Evolutionary conservation across 1,140 invertebrate genomes (phyloP).

Genomic region (Orchesella cincta): DNA sequence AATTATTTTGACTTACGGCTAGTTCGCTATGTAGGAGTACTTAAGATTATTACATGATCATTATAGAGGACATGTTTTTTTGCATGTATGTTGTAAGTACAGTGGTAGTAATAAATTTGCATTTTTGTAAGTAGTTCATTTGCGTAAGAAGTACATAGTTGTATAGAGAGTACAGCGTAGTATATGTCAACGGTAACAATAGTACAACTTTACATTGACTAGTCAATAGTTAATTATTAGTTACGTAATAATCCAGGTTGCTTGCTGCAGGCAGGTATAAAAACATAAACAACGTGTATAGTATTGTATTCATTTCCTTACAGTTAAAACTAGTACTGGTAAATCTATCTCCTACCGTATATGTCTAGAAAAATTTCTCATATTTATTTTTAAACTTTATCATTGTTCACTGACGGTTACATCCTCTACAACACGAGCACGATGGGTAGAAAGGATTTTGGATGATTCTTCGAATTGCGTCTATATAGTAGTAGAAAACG

Average conservation of each 20-base stretch:
- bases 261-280: constrained; percentile 28
- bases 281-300: constrained; percentile 26
- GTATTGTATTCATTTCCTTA: constrained; percentile 11
- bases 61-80: too few species aligned
- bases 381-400: too few species aligned
- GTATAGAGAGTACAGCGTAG: background rate
- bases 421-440: constrained; percentile 22
- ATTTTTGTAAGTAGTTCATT: background rate
- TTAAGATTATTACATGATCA: too few species aligned
- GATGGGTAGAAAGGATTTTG: background rate
- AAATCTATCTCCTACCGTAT: constrained; percentile 18
- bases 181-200: background rate
- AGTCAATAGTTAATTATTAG: background rate
- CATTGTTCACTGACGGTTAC: constrained; percentile 1
- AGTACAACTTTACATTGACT: background rate
- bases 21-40: too few species aligned
- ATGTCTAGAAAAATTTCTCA: constrained; percentile 19
- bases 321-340: background rate
- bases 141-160: background rate
- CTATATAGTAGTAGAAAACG: background rate
- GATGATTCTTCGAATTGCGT: background rate
- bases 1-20: too few species aligned
- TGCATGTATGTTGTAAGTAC: too few species aligned
- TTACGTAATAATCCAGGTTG: constrained; percentile 23
- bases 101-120: too few species aligned